phyloP scores from a whole-genome alignment of 2,888 invertebrate species.

The Pseudanteris insignis region DNA sequence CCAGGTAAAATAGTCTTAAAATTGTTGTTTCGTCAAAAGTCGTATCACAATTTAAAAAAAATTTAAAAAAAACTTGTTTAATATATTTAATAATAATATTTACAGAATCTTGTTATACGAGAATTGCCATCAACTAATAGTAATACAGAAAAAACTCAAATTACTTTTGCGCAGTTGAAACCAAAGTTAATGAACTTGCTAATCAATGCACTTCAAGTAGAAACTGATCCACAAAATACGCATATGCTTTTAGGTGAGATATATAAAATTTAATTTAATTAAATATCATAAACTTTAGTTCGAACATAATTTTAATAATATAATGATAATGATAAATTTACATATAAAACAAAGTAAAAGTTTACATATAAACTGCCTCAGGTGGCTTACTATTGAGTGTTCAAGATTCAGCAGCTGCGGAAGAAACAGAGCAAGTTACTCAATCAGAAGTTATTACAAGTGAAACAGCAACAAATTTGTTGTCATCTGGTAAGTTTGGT shows the following conservation, averaged over 20 bases:
- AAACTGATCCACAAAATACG: conserved; percentile 85
- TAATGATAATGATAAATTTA: too few relatives aligned
- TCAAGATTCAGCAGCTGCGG: conserved; percentile 81
- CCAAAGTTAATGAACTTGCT: conserved; percentile 81
- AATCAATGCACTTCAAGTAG: conserved; percentile 84
- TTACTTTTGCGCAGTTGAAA: conserved; percentile 77
- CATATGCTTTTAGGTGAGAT: conserved; percentile 80
- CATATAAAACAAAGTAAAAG: too few relatives aligned
- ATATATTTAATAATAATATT: conserved; percentile 5
- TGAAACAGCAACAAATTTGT: conserved; percentile 71
- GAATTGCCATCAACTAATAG: conserved; percentile 68
- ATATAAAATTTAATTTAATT: background rate
- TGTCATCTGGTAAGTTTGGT: conserved; percentile 74
- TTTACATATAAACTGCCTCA: too few relatives aligned
- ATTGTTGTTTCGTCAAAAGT: too few relatives aligned
- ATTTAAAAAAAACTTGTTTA: background rate
- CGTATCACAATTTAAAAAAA: too few relatives aligned
- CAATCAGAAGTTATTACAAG: conserved; percentile 68
- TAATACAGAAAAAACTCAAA: conserved; percentile 54
- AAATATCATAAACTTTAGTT: background rate
- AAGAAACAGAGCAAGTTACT: conserved; percentile 74
- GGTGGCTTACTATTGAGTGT: conserved; percentile 82
- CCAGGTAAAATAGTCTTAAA: conserved; percentile 69
- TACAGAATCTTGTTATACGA: conserved; percentile 74
- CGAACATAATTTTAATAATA: background rate